Base-by-base conservation (phyloP, 92 coral and sea anemone species). In the Umimayanthus kanabou region DNA sequence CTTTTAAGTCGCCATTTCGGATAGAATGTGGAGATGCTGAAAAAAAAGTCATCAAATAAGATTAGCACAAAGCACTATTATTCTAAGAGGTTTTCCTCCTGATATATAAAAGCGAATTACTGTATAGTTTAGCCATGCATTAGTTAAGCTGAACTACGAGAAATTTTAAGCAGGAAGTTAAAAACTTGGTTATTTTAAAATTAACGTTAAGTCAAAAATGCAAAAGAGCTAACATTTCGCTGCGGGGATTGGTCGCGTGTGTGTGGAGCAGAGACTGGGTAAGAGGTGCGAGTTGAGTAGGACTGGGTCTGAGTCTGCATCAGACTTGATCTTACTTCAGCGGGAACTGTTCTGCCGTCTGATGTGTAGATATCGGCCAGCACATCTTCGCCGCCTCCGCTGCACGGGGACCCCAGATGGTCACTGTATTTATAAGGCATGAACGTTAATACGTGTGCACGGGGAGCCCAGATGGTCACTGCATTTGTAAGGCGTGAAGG, bases 371-470 rank as follows among this genome's bases (percentile, higher is more conserved):
- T 93, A 85, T 93, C 98, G n/a, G 94, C 99, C 91, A 93, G 79
- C 15, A 97, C 95, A 81, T 94, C 98, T 82, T 97, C 99, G 28
- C 99, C 99, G 72, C 99, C 99, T 20, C 95, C 96, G 69, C 91
- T 80, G 82, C 98, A 95, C 86, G 86, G 98, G 84, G 94, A 90
- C 10, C 97, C 98, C 66, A 94, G 90, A 88, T 97, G 50, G 11
- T 47, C 9, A 47, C 50, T 47, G 50, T 33, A 33, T 33, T 33
- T 33, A 33, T 33, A 33, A 33, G 37, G 2, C 2, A 2, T 33
- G 37, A 33, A 33, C 1, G 37, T 33, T 33, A 33, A 33, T 33
- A 33, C 37, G 2, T 33, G 37, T 33, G 37, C 37, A 33, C 37
- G 37, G 37, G 37, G 37, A 33, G 37, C 37, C 69, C 6, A 22